phyloP scores from a whole-genome alignment of 2,888 invertebrate species.

The Epistrophe eligans region DNA sequence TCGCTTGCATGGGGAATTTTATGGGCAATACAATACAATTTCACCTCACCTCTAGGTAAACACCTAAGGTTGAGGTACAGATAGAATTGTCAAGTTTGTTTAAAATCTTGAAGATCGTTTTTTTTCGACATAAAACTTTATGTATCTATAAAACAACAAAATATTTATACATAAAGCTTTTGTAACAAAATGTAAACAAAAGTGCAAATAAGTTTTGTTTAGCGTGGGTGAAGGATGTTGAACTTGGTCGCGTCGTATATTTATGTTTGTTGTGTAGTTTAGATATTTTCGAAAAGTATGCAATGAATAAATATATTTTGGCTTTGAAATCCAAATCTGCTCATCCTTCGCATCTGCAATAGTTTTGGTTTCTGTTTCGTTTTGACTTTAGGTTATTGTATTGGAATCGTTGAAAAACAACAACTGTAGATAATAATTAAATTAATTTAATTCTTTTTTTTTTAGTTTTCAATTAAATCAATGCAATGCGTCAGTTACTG shows the following conservation, averaged over 20 bases:
- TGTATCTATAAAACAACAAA: no score
- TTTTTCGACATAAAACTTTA: no score
- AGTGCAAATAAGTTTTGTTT: conserved; percentile 15
- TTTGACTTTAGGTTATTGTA: not conserved
- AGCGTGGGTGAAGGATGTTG: conserved; percentile 25
- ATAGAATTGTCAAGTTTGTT: no score
- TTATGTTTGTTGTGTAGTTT: not conserved
- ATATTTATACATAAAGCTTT: not conserved
- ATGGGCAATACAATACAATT: no score
- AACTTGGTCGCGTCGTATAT: not conserved
- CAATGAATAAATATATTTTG: not conserved
- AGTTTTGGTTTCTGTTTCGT: not conserved
- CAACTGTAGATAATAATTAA: no score
- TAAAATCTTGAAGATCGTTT: no score
- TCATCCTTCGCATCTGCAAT: conserved; percentile 15
- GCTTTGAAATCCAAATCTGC: not conserved
- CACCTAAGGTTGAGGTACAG: no score
- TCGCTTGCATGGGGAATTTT: no score
- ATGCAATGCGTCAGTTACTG: no score
- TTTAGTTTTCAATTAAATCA: no score
- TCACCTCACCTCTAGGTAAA: no score
- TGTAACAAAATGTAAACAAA: conserved; percentile 29
- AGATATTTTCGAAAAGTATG: conserved; percentile 39
- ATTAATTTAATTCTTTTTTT: no score
- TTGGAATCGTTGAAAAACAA: not conserved